Percentiles rank a stretch among this genome's conserved stretches.
Evolutionary conservation across 2,113 vertebrate genomes (phyloP).

Genomic region (Anoplopoma fimbria): DNA sequence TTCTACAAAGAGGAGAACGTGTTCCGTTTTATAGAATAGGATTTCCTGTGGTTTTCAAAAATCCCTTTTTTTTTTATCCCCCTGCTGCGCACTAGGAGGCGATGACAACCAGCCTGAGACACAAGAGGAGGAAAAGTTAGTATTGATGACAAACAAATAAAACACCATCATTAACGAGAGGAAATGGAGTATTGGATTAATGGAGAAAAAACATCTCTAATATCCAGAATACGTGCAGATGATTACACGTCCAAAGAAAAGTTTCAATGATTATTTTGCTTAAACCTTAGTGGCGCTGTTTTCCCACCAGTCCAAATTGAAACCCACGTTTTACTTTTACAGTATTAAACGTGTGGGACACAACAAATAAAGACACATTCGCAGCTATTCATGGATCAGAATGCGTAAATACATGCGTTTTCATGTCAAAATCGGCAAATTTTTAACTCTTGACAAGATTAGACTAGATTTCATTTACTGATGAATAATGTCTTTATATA

Average conservation of each 20-base stretch:
- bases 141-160: neutral
- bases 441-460: neutral
- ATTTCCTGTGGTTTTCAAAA: conserved; percentile 62
- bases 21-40: conserved; percentile 24
- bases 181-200: neutral
- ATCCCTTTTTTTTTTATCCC: conserved; percentile 28
- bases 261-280: neutral
- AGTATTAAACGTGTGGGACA: neutral
- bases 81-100: conserved; percentile 59
- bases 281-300: neutral
- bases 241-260: neutral
- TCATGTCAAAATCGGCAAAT: neutral
- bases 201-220: neutral
- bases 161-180: neutral
- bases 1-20: neutral
- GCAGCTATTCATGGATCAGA: neutral
- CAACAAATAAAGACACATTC: neutral
- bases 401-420: neutral
- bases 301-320: neutral
- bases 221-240: neutral
- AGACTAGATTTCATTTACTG: neutral
- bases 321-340: neutral
- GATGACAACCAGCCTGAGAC: conserved; percentile 48
- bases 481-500: neutral
- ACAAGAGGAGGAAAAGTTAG: conserved; percentile 3